Percentiles rank a stretch among this genome's conserved stretches.
Conservation (phyloP, 2,797 vertebrate species). For the Chelidonichthys spinosus region DNA sequence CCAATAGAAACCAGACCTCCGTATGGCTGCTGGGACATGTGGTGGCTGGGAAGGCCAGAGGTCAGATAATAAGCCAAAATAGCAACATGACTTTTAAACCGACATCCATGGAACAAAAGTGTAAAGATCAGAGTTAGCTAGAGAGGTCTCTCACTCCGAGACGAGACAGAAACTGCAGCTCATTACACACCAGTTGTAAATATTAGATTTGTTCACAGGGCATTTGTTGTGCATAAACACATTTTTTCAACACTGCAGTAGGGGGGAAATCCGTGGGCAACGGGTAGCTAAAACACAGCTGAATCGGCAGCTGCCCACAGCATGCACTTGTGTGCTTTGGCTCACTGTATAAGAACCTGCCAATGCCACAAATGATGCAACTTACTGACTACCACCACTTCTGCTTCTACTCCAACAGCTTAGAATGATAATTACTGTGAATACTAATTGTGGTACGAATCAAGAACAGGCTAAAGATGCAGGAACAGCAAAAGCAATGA, state of each 20-base stretch:
- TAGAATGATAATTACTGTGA: neutral
- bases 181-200: slow-evolving; percentile 10
- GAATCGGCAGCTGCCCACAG: slow-evolving; percentile 1
- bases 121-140: slow-evolving; percentile 78
- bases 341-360: neutral
- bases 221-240: slow-evolving; percentile 15
- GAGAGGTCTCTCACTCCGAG: slow-evolving; percentile 10
- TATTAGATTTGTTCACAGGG: neutral
- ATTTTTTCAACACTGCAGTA: neutral
- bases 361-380: neutral
- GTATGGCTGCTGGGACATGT: slow-evolving; percentile 38
- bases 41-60: slow-evolving; percentile 82
- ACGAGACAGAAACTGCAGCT: slow-evolving; percentile 18
- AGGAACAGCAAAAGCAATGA: neutral
- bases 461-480: neutral
- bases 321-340: neutral
- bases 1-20: slow-evolving; percentile 57
- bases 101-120: slow-evolving; percentile 78
- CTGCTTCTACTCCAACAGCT: neutral
- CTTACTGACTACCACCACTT: neutral
- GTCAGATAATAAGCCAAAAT: slow-evolving; percentile 83
- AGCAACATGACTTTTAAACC: slow-evolving; percentile 90
- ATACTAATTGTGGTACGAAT: neutral
- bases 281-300: slow-evolving; percentile 36
- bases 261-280: neutral